Base-by-base conservation (phyloP, 2,888 invertebrate species). In the Spisula solida region DNA sequence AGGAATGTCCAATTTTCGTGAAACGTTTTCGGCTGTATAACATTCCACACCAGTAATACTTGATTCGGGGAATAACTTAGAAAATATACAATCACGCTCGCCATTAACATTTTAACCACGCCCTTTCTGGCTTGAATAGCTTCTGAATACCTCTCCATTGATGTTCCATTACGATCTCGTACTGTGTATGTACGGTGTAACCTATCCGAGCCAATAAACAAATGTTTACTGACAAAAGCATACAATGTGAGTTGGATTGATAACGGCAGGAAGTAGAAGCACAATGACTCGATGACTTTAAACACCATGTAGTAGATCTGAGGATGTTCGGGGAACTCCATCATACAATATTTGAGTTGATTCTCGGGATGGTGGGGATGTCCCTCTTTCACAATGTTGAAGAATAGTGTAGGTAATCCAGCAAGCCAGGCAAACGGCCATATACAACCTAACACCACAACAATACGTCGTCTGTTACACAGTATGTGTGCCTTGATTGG, bases 1-100 rank as follows among this genome's bases (percentile, higher is more conserved):
- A 95, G 93, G 84, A 95, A 95, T 2, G 95, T 94, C 96, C 96
- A 96, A 41, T 95, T 96, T 82, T 95, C 94, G 78, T 95, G 95
- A 90, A 96, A 96, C 8, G 94, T 93, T 2, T 94, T 91, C 0
- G 93, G 92, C 20, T 94, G 92, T 66, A 96, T 91, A 0, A 95
- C 95, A 87, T 95, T 95, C 94, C 96, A 96, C 60, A 96, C 91
- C 0, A 96, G 94, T 34, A 96, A 92, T 14, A 96, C 95, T 90
- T 97, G 97, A 78, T 96, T 96, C 0, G 97, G 97, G 0, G 97
- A 97, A 93, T 97, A 97, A 93, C 97, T 97, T 41, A 97, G 87
- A 92, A 97, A 97, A 94, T 97, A 97, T 18, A 97, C 96, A 75
- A 96, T 93, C 81, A 97, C 97, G 91, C 97, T 97, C 18, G 96